phyloP scores from a whole-genome alignment of 2,797 vertebrate genomes.

The Phalloptychus januarius region DNA sequence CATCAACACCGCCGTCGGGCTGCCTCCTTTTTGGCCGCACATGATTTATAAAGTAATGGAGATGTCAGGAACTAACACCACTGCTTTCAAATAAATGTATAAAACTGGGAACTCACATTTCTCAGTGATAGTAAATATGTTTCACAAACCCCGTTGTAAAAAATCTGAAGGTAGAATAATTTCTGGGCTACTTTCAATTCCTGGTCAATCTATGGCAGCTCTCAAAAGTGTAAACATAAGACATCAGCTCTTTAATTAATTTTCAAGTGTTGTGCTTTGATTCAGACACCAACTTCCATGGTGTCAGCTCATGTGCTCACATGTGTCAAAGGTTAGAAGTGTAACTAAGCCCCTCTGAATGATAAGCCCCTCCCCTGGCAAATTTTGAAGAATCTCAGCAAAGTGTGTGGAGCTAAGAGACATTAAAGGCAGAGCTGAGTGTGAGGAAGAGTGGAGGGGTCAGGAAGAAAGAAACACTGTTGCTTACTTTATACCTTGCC shows the following conservation, averaged over 20 bases:
- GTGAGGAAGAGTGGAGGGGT: no score
- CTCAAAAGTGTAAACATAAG: neutral
- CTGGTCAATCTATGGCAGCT: neutral
- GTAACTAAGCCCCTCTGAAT: no score
- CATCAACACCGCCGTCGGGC: neutral
- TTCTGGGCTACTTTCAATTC: neutral
- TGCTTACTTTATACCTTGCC: no score
- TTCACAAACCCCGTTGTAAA: neutral
- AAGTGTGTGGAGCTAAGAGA: neutral
- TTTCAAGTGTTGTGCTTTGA: neutral
- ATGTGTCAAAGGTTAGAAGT: neutral
- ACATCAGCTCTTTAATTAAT: neutral
- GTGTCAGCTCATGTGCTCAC: neutral
- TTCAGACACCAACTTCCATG: neutral
- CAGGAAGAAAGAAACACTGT: no score
- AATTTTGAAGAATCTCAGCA: no score
- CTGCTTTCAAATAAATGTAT: neutral
- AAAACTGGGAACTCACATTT: neutral
- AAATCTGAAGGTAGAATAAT: neutral
- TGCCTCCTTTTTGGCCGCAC: neutral
- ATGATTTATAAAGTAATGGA: neutral
- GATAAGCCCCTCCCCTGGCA: no score
- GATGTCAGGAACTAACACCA: neutral
- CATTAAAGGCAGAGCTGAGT: neutral
- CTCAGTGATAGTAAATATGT: neutral